A percentile compares a stretch with the other conserved stretches of the same genome.
Conservation (phyloP, 2,113 vertebrate genomes). For the Antechinus flavipes region DNA sequence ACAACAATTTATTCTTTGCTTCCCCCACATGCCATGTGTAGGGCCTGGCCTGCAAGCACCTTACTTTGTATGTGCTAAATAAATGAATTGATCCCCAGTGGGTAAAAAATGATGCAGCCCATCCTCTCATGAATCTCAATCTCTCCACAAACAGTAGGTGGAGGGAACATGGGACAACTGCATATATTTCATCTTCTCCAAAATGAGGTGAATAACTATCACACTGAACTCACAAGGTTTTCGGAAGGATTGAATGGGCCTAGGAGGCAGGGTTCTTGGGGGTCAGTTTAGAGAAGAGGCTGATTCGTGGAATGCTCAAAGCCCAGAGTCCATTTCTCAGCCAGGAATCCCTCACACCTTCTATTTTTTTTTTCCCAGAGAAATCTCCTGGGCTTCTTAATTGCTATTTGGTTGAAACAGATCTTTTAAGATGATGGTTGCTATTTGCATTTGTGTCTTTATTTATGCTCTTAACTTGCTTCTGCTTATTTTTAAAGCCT, state of each 20-base stretch:
- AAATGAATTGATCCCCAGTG: neutral
- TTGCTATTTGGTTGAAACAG: neutral
- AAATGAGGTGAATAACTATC: neutral
- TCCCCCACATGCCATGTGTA: neutral
- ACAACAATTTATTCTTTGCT: neutral
- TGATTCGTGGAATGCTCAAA: neutral
- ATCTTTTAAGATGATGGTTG: neutral
- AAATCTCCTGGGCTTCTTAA: constrained; percentile 10
- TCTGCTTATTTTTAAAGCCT: constrained; percentile 79
- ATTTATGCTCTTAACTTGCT: constrained; percentile 69
- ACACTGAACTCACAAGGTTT: too few species aligned
- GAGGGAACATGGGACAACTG: neutral
- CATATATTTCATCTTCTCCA: neutral
- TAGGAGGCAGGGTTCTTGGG: neutral
- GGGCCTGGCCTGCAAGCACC: neutral
- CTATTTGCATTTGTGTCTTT: constrained; percentile 64
- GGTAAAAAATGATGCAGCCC: neutral
- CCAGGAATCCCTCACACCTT: neutral
- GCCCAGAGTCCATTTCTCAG: neutral
- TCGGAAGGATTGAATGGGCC: too few species aligned
- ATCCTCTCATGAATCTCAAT: neutral
- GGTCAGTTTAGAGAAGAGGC: neutral
- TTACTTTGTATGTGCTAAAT: neutral
- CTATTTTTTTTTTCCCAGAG: neutral
- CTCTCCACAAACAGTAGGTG: neutral